A percentile compares a stretch with the other conserved stretches of the same genome.
Conservation (phyloP, 2,113 vertebrate species). For the Xiphophorus couchianus region DNA sequence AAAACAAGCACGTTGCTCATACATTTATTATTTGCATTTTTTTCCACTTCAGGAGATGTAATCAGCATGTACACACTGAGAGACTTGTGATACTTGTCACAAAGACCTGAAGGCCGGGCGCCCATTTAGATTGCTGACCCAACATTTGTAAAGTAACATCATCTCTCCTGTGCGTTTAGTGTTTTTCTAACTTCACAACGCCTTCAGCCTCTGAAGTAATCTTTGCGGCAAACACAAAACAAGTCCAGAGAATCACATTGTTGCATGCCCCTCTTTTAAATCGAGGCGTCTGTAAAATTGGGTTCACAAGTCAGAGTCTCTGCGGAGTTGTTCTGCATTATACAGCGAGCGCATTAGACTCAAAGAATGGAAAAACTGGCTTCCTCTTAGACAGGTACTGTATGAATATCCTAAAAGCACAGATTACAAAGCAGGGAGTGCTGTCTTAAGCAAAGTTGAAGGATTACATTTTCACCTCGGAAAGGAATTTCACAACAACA, state of each 20-base stretch:
- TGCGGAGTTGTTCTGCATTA: conserved; percentile 64
- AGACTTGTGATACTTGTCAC: conserved; percentile 60
- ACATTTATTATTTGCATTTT: conserved; percentile 84
- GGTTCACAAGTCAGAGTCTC: conserved; percentile 69
- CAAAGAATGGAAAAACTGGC: background rate
- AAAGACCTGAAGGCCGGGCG: conserved; percentile 53
- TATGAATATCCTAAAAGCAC: conserved; percentile 24
- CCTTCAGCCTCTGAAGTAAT: conserved; percentile 64
- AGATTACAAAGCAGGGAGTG: conserved; percentile 14
- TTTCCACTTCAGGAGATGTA: conserved; percentile 80
- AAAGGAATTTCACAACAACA: background rate
- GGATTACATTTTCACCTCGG: background rate
- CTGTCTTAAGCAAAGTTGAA: background rate
- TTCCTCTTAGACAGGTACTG: conserved; percentile 21
- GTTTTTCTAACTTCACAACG: conserved; percentile 51
- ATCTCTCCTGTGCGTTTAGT: conserved; percentile 29
- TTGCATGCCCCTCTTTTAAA: conserved; percentile 61
- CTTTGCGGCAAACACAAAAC: conserved; percentile 57
- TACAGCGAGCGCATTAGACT: conserved; percentile 47
- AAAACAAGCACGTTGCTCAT: conserved; percentile 82
- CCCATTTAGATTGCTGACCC: conserved; percentile 68
- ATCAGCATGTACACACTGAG: conserved; percentile 73
- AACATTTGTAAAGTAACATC: conserved; percentile 47
- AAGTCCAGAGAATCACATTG: conserved; percentile 47
- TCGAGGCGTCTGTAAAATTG: conserved; percentile 69